Evolutionary conservation across 2,113 vertebrate species (phyloP).

Genomic region (Odontophorus gujanensis): DNA sequence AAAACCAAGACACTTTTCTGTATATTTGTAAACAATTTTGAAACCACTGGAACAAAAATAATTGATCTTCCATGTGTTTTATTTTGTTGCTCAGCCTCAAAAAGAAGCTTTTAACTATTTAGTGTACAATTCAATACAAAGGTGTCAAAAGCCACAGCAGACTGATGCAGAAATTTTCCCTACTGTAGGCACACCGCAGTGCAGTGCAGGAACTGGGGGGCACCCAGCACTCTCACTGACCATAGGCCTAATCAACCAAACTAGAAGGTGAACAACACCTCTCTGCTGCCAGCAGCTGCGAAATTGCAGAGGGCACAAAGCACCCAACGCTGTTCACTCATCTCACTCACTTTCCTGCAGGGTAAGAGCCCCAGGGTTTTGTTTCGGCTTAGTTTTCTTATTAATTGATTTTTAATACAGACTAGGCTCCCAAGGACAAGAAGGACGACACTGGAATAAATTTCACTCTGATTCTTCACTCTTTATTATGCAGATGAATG

Average conservation of each 20-base stretch:
- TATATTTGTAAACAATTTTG: neutral
- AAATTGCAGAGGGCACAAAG: neutral
- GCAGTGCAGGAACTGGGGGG: neutral
- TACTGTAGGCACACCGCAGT: neutral
- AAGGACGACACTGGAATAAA: conserved; percentile 13
- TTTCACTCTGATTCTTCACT: neutral
- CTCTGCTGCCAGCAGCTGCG: neutral
- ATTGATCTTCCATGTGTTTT: neutral
- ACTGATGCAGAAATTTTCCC: neutral
- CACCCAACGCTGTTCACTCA: neutral
- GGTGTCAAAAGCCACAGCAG: neutral
- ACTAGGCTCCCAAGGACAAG: conserved; percentile 42
- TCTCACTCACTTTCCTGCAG: neutral
- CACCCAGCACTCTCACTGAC: neutral
- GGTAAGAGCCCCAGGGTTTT: neutral
- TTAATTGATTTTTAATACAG: neutral
- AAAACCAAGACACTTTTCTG: neutral
- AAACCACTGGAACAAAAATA: neutral
- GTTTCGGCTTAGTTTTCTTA: neutral
- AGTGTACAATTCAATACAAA: neutral
- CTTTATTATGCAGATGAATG: conserved; percentile 63
- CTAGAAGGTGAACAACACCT: neutral
- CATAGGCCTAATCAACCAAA: neutral
- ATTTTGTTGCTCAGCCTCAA: neutral
- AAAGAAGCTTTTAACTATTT: neutral